These are phyloP conservation scores for Solenodon paradoxus DNA, from an alignment of 2,113 vertebrate species.

Conservation along the genomic window DNA sequence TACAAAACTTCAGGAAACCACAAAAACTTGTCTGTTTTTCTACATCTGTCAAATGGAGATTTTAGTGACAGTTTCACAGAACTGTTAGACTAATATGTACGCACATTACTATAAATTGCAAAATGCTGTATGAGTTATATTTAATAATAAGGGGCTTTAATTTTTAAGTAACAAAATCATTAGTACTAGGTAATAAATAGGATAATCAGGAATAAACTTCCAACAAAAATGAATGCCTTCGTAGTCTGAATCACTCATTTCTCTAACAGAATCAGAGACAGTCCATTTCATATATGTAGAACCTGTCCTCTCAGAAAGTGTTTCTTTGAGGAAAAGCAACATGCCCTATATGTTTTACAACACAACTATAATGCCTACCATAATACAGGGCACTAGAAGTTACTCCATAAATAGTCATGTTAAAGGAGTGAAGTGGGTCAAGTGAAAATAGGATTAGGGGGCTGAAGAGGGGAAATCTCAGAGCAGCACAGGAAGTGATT, in stretches of 20 bases:
- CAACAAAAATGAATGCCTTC: background rate
- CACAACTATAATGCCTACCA: background rate
- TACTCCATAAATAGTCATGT: background rate
- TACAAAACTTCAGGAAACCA: background rate
- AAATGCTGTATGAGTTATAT: background rate
- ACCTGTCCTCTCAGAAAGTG: background rate
- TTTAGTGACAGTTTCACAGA: background rate
- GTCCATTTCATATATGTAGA: background rate
- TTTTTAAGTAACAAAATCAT: background rate
- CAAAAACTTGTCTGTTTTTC: background rate
- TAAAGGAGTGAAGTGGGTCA: background rate
- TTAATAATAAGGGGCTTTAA: background rate
- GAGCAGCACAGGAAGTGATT: background rate
- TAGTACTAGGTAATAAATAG: background rate
- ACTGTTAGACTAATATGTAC: background rate
- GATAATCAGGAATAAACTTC: background rate
- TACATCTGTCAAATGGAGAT: background rate
- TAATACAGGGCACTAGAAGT: background rate
- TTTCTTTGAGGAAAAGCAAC: background rate
- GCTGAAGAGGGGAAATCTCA: background rate
- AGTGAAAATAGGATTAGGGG: background rate
- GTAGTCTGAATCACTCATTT: background rate
- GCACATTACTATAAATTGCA: background rate
- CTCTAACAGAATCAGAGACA: background rate
- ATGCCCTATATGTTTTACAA: background rate